Evolutionary conservation across 2,888 invertebrate genomes (phyloP), one percentile per base, ranked within the genome.

Genomic region (Epicampocera succincta): DNA sequence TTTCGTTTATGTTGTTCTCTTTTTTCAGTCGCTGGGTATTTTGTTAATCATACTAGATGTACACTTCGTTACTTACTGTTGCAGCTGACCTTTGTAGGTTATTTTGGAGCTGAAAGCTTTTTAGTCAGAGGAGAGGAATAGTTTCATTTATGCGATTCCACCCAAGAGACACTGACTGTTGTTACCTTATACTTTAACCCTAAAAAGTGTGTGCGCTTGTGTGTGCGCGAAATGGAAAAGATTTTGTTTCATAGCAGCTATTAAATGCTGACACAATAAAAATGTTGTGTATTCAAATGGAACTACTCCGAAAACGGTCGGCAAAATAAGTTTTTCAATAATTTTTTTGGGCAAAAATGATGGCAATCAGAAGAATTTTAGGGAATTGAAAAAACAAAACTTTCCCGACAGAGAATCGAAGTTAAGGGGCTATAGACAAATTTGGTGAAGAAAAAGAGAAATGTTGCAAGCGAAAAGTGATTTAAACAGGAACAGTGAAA

Each of bases 151-250:
- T 48, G 3, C 11, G 56, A 65, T 56, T 56, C 74, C 50, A 48
- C 13, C 61, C 63, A 75, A 15, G 66, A 80, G 75, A 54, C 71
- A n/a, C n/a, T n/a, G n/a, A n/a, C n/a, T n/a, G 77, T 25, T 5
- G 33, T 77, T 77, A 69, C 77, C 58, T 82, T 74, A 77, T 71
- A 69, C 74, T 66, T 58, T 82, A 82, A 82, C 77, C 77, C 71
- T 74, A 82, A 78, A 63, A 58, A 75, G 3, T 61, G 19, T 42
- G 25, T 56, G 46, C 33, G 21, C 58, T 12, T 46, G 15, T 65
- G 3, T 21, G 38, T 15, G 19, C 9, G 33, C 1, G 15, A 21
- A 69, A 48, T 33, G 44, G n/a, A 13, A 72, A 38, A 76, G 60
- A 66, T 75, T 72, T 80, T n/a, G 60, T 75, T 75, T 65, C 75